phyloP scores from a whole-genome alignment of 2,888 invertebrate genomes.

The Xiphydria camelus region DNA sequence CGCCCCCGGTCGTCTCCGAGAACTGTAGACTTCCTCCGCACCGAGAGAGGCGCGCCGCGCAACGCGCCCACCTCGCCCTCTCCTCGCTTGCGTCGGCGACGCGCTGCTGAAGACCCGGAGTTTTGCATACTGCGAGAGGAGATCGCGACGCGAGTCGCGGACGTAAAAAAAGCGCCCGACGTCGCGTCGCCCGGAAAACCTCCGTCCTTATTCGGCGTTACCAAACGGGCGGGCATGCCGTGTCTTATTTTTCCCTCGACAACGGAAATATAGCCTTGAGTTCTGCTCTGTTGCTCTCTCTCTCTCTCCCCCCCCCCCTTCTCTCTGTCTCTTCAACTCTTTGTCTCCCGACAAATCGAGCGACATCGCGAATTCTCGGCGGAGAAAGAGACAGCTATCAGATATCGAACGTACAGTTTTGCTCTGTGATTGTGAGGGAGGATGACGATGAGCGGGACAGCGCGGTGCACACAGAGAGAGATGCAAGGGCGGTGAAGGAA shows the following conservation, averaged over 20 bases:
- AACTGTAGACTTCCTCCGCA: no score
- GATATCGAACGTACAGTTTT: constrained; percentile 6
- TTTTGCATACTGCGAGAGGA: no score
- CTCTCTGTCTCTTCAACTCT: constrained; percentile 1
- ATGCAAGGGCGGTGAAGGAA: no score
- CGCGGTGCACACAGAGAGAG: no score
- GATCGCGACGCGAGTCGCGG: no score
- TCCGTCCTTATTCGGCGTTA: constrained; percentile 23
- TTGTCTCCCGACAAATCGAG: constrained; percentile 6
- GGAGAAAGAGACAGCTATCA: constrained; percentile 3
- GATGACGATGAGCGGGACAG: no score
- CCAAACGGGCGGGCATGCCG: constrained; percentile 25
- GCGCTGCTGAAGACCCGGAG: no score
- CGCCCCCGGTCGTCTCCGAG: neutral
- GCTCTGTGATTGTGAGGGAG: no score
- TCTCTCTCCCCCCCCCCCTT: neutral
- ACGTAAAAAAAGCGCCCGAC: constrained; percentile 3
- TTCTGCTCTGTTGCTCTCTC: constrained; percentile 1
- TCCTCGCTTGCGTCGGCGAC: no score
- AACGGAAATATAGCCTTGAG: constrained; percentile 22
- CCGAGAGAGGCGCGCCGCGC: constrained; percentile 18
- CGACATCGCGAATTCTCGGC: constrained; percentile 6
- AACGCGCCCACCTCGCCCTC: constrained; percentile 6
- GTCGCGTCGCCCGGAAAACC: neutral
- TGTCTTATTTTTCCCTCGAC: constrained; percentile 17